Evolutionary conservation across 1,140 invertebrate species (phyloP).

Genomic region (Eufriesea mexicana): DNA sequence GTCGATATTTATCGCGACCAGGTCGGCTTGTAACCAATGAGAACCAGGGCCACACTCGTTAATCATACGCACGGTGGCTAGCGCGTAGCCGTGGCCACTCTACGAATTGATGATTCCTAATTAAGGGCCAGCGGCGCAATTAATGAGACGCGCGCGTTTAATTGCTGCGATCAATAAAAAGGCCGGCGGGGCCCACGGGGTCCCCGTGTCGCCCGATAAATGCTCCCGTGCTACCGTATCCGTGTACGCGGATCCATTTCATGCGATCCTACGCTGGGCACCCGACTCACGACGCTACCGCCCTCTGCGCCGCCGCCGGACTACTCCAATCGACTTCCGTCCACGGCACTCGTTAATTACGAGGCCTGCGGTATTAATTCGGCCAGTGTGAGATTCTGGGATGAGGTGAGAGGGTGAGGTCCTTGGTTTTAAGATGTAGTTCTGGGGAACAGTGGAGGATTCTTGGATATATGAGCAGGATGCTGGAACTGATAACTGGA

Average conservation of each 20-base stretch:
- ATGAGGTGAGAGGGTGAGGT: neutral
- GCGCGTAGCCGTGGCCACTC: conserved; percentile 49
- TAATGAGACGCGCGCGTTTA: conserved; percentile 79
- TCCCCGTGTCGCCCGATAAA: conserved; percentile 76
- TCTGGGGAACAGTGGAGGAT: neutral
- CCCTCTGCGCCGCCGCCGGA: neutral
- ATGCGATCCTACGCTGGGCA: neutral
- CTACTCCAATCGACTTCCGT: conserved; percentile 65
- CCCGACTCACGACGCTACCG: neutral
- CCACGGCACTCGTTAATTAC: conserved; percentile 52
- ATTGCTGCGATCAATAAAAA: conserved; percentile 79
- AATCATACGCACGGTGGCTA: conserved; percentile 65
- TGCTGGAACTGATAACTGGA: no score
- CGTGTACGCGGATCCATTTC: conserved; percentile 38
- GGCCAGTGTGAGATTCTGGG: conserved; percentile 1
- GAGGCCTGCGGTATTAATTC: conserved; percentile 21
- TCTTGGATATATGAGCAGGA: neutral
- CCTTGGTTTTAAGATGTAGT: neutral
- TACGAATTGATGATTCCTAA: conserved; percentile 80
- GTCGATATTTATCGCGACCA: conserved; percentile 66
- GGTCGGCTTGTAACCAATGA: conserved; percentile 50
- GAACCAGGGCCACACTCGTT: conserved; percentile 59
- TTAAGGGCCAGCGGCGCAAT: conserved; percentile 77
- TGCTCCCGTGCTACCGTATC: conserved; percentile 78
- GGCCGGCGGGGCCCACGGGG: conserved; percentile 19